Percentiles rank a stretch among this genome's conserved stretches.
Evolutionary conservation across 2,888 invertebrate genomes (phyloP).

Genomic region (Drosophila falleni): DNA sequence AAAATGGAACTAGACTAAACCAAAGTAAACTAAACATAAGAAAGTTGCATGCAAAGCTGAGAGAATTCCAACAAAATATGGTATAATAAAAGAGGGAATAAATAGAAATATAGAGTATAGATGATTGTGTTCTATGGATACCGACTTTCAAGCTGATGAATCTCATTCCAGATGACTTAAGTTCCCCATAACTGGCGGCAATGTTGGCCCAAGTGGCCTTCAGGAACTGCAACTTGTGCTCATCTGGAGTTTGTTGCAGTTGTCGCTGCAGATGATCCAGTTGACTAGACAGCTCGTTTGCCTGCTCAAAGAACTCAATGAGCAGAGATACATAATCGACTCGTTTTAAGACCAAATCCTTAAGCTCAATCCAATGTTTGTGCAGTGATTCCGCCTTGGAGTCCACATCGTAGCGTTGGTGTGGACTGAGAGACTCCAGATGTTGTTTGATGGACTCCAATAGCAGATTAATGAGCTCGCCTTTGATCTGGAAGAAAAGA

Average conservation of each 20-base stretch:
- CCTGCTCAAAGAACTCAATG: conserved; percentile 90
- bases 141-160: conserved; percentile 87
- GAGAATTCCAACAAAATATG: conserved; percentile 66
- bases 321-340: conserved; percentile 89
- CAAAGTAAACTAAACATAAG: conserved; percentile 35
- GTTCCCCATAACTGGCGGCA: conserved; percentile 88
- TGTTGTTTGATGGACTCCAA: conserved; percentile 88
- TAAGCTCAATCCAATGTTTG: conserved; percentile 88
- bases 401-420: conserved; percentile 88
- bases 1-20: conserved; percentile 14
- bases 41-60: conserved; percentile 44
- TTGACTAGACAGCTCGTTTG: conserved; percentile 88
- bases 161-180: conserved; percentile 89
- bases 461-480: conserved; percentile 89
- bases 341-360: conserved; percentile 88
- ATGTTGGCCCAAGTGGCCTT: conserved; percentile 87
- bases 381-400: conserved; percentile 88
- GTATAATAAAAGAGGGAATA: background rate
- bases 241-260: conserved; percentile 87
- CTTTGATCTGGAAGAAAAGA: conserved; percentile 87
- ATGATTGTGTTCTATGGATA: conserved; percentile 62
- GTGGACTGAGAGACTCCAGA: conserved; percentile 88
- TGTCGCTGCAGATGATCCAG: conserved; percentile 89
- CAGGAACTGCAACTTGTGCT: conserved; percentile 86
- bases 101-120: no score